phyloP scores from a whole-genome alignment of 2,888 invertebrate species.

The Metalampra italica region DNA sequence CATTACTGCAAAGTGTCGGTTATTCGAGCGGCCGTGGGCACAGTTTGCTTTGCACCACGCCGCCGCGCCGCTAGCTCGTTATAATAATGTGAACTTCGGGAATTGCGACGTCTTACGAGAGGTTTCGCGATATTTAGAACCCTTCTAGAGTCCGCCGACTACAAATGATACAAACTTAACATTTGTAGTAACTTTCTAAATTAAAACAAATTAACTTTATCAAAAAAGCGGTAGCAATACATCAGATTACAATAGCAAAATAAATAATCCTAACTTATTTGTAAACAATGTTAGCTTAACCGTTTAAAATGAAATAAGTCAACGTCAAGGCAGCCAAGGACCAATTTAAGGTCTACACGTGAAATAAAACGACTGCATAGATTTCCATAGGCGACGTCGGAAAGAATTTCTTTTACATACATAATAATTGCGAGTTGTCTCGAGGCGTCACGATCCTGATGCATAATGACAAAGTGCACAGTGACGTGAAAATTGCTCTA shows the following conservation, averaged over 20 bases:
- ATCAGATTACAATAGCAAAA: too few species aligned
- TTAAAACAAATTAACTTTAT: too few species aligned
- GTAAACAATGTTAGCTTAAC: too few species aligned
- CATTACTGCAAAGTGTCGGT: constrained; percentile 73
- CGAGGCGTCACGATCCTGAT: constrained; percentile 77
- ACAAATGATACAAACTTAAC: neutral
- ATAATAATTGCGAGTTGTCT: constrained; percentile 77
- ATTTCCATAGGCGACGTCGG: constrained; percentile 48
- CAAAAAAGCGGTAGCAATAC: too few species aligned
- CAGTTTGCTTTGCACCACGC: constrained; percentile 68
- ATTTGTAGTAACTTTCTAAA: too few species aligned
- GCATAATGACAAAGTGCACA: constrained; percentile 76
- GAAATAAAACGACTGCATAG: constrained; percentile 30
- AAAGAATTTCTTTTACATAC: constrained; percentile 77
- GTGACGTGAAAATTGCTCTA: constrained; percentile 76
- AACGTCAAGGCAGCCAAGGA: too few species aligned
- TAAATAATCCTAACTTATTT: too few species aligned
- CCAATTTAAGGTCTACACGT: too few species aligned
- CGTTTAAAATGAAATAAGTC: too few species aligned
- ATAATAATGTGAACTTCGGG: constrained; percentile 78
- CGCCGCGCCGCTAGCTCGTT: constrained; percentile 70
- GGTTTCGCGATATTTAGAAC: constrained; percentile 33
- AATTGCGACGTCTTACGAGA: constrained; percentile 69
- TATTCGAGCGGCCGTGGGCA: constrained; percentile 68
- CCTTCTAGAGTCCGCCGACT: constrained; percentile 5